A percentile compares a stretch with the other conserved stretches of the same genome.
Evolutionary conservation across 2,888 invertebrate genomes (phyloP).

Genomic region (Rhamnusium bicolor): DNA sequence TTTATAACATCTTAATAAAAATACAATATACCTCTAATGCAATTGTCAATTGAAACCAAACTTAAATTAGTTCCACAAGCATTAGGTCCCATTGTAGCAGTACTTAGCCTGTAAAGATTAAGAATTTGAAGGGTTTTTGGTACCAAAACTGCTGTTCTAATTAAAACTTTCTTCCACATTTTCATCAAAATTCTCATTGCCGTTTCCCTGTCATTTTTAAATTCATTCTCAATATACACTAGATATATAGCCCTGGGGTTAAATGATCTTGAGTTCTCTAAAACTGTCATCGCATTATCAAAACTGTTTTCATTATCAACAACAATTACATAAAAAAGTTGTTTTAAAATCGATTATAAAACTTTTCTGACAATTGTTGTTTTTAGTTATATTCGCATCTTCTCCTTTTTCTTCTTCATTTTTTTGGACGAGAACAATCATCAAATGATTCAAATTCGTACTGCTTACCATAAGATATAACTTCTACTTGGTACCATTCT

Average conservation of each 20-base stretch:
- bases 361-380: not conserved
- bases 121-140: constrained; percentile 33
- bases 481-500: constrained; percentile 38
- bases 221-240: constrained; percentile 45
- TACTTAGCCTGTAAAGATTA: constrained; percentile 43
- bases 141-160: constrained; percentile 41
- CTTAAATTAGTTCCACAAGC: constrained; percentile 28
- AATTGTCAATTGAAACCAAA: constrained; percentile 35
- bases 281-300: constrained; percentile 34
- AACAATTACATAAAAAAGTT: constrained; percentile 46
- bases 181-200: constrained; percentile 35
- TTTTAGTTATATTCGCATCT: too few relatives aligned
- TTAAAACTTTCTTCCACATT: constrained; percentile 37
- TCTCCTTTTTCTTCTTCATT: too few relatives aligned
- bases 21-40: constrained; percentile 45
- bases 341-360: constrained; percentile 41
- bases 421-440: constrained; percentile 21
- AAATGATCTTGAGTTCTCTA: constrained; percentile 38
- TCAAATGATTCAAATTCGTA: constrained; percentile 37
- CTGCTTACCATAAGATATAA: constrained; percentile 19
- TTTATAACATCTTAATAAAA: too few relatives aligned
- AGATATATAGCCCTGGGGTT: constrained; percentile 49
- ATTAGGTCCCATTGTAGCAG: not conserved
- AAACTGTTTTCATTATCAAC: constrained; percentile 40
- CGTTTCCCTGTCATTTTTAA: not conserved